A percentile compares a stretch with the other conserved stretches of the same genome.
phyloP scores from a whole-genome alignment of 2,888 invertebrate species.

The Hymenopus coronatus region DNA sequence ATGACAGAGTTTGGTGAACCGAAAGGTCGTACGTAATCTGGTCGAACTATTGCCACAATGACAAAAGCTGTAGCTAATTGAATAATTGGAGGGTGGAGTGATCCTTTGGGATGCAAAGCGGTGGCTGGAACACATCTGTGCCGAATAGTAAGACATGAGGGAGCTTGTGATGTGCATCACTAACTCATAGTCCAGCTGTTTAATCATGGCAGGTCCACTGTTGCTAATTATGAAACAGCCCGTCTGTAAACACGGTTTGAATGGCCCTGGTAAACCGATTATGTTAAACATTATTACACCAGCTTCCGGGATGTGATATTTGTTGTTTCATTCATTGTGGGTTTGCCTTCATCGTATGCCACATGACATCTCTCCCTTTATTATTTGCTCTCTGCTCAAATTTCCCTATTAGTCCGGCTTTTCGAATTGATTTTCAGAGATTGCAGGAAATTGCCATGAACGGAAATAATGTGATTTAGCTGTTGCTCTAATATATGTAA shows the following conservation, averaged over 20 bases:
- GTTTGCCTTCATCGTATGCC: neutral
- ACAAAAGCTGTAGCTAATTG: neutral
- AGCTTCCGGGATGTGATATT: neutral
- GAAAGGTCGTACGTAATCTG: neutral
- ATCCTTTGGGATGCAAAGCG: neutral
- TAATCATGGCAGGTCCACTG: neutral
- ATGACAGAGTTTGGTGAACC: neutral
- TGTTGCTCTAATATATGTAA: neutral
- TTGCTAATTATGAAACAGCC: constrained; percentile 14
- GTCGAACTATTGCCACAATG: neutral
- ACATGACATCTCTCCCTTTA: neutral
- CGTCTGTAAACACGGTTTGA: constrained; percentile 7
- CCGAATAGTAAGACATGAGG: neutral
- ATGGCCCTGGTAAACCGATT: constrained; percentile 12
- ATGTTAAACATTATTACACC: constrained; percentile 15
- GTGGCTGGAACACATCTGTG: neutral
- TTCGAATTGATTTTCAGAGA: neutral
- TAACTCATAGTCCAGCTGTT: neutral
- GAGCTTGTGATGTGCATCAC: neutral
- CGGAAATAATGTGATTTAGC: neutral
- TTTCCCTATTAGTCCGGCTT: neutral
- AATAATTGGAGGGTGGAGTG: neutral
- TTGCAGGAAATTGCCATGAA: neutral
- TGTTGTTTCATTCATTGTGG: neutral
- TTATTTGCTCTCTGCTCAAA: neutral